Conservation (phyloP, 2,113 vertebrate species). For the Apeltes quadracus region DNA sequence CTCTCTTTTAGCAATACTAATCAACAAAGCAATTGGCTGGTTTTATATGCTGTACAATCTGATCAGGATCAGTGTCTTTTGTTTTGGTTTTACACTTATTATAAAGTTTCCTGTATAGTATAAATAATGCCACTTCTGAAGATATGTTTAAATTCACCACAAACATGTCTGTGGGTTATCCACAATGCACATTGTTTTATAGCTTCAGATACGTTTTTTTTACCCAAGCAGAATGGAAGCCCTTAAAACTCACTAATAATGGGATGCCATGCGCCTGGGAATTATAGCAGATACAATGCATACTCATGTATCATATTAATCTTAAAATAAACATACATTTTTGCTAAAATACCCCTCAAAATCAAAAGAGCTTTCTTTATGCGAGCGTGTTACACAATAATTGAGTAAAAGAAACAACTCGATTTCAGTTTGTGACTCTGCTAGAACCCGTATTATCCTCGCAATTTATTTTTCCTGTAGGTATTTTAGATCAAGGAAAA, state of each 20-base stretch:
- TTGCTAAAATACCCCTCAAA: background rate
- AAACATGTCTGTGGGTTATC: conserved; percentile 2
- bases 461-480: conserved; percentile 25
- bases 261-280: background rate
- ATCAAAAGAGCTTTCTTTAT: background rate
- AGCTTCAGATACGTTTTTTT: background rate
- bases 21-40: conserved; percentile 47
- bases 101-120: background rate
- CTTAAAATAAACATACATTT: conserved; percentile 9
- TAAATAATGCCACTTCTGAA: background rate
- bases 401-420: background rate
- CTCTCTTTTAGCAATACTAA: background rate
- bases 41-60: conserved; percentile 28
- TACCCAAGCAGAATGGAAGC: background rate
- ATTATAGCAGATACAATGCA: background rate
- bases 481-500: conserved; percentile 63
- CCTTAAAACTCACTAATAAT: background rate
- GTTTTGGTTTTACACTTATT: background rate
- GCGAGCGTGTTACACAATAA: background rate
- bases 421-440: conserved; percentile 9
- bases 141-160: background rate
- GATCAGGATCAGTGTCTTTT: background rate
- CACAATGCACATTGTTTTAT: background rate
- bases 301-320: background rate
- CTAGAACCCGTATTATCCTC: background rate